These are phyloP conservation scores for Protaetia brevitarsis DNA, from an alignment of 1,140 invertebrate species.

Conservation along the genomic window DNA sequence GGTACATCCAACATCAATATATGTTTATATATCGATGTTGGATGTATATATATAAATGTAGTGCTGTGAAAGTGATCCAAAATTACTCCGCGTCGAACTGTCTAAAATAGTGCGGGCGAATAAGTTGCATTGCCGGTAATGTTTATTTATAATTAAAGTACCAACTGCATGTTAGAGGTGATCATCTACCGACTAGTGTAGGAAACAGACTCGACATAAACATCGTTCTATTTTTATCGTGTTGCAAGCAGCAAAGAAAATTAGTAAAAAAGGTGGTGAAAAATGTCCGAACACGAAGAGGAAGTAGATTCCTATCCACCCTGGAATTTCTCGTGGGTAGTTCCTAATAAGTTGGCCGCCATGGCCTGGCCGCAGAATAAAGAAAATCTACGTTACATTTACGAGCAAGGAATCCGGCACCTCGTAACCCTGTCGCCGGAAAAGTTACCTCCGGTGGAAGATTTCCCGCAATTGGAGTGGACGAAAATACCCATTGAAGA, in stretches of 20 bases:
- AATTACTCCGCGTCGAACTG: no score
- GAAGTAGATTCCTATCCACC: conserved; percentile 45
- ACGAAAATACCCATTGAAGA: conserved; percentile 62
- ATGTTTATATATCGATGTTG: no score
- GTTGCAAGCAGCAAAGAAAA: neutral
- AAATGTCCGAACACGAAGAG: conserved; percentile 18
- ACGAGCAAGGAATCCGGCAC: conserved; percentile 52
- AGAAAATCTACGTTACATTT: conserved; percentile 59
- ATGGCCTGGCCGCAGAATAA: conserved; percentile 61
- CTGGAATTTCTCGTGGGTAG: conserved; percentile 62
- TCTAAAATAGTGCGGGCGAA: no score
- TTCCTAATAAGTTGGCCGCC: conserved; percentile 57
- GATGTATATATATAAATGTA: no score
- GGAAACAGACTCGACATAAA: neutral
- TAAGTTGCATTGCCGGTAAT: no score
- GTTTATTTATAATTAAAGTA: no score
- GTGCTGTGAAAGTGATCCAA: no score
- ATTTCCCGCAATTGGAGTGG: conserved; percentile 55
- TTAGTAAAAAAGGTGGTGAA: neutral
- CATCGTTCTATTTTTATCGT: neutral
- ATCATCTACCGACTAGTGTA: neutral
- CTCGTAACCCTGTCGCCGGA: conserved; percentile 59
- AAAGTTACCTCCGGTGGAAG: conserved; percentile 59
- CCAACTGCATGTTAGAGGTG: neutral
- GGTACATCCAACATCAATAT: no score